Percentiles rank a stretch among this genome's conserved stretches.
Conservation (phyloP, 2,888 invertebrate genomes). For the Phytoseiulus persimilis region DNA sequence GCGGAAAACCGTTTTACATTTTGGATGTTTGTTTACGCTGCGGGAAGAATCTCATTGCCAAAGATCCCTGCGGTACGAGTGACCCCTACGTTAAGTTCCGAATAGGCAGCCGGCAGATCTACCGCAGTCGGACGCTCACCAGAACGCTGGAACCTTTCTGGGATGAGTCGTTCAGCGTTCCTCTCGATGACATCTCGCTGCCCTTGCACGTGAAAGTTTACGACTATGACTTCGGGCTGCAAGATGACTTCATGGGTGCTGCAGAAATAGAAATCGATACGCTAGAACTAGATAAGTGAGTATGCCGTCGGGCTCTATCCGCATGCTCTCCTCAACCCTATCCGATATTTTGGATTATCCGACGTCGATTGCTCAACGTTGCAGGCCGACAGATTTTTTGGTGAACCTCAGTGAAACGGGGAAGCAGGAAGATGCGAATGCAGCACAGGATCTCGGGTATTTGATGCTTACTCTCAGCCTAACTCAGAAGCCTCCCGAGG, state of each 20-base stretch:
- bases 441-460: slow-evolving; percentile 65
- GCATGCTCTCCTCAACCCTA: neutral
- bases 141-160: slow-evolving; percentile 92
- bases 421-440: slow-evolving; percentile 54
- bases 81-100: slow-evolving; percentile 98
- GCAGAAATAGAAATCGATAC: slow-evolving; percentile 73
- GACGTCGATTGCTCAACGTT: slow-evolving; percentile 43
- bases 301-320: slow-evolving; percentile 6
- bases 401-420: slow-evolving; percentile 70
- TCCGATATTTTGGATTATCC: neutral
- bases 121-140: slow-evolving; percentile 87
- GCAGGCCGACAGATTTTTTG: slow-evolving; percentile 61
- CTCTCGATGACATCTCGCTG: slow-evolving; percentile 76
- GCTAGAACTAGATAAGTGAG: slow-evolving; percentile 62
- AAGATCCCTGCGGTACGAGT: slow-evolving; percentile 91
- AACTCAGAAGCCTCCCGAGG: slow-evolving; percentile 86
- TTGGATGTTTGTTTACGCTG: slow-evolving; percentile 76
- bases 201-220: slow-evolving; percentile 82
- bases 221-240: slow-evolving; percentile 91
- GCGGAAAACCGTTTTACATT: slow-evolving; percentile 81
- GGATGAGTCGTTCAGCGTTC: slow-evolving; percentile 90
- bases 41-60: slow-evolving; percentile 78
- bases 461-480: slow-evolving; percentile 71
- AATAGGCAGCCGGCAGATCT: slow-evolving; percentile 70
- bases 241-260: slow-evolving; percentile 94